Base-by-base conservation (phyloP, 2,797 vertebrate genomes). In the Amblyraja radiata region DNA sequence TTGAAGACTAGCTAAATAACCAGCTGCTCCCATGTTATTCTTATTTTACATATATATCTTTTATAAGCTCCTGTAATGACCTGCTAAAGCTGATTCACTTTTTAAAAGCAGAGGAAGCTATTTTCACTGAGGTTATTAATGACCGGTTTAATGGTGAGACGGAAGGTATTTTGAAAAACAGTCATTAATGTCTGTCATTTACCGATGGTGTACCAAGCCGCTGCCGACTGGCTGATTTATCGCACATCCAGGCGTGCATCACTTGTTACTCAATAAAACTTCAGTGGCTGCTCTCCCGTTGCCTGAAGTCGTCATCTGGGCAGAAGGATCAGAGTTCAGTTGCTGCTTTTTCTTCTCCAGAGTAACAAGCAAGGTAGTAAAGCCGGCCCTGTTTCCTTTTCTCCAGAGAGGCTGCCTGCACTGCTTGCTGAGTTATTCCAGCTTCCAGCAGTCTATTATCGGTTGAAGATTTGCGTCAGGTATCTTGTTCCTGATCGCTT, bases 21-120 rank as follows among this genome's bases (percentile, higher is more conserved):
- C 84, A 88, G 61, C 84, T 88, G 84, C 84, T 88, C n/a, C 61
- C 61, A 88, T 68, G 84, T 88, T 88, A 88, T 68, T 88, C n/a
- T 88, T 88, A 68, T 68, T 88, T 65, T 21, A 9, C 14, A 28
- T 73, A 73, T 73, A 73, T 65, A 32, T 32, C 63, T 68, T 88
- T 88, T 68, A 88, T 36, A 65, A 88, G 84, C 61, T n/a, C 1
- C 7, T 65, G n/a, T 88, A 88, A 88, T 88, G 84, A 88, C n/a
- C 84, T 88, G 61, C 84, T 36, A 68, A 88, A 88, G 84, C n/a
- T 68, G 36, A 88, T 68, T n/a, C n/a, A 68, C 84, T 9, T 88
- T 88, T 88, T 88, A 68, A 68, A 88, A 36, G 84, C 11, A 88
- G 32, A 32, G 28, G n/a, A 32, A 88, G 84, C 65, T 68, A 36